Conservation (phyloP, 2,113 vertebrate genomes). For the Gopherus flavomarginatus region DNA sequence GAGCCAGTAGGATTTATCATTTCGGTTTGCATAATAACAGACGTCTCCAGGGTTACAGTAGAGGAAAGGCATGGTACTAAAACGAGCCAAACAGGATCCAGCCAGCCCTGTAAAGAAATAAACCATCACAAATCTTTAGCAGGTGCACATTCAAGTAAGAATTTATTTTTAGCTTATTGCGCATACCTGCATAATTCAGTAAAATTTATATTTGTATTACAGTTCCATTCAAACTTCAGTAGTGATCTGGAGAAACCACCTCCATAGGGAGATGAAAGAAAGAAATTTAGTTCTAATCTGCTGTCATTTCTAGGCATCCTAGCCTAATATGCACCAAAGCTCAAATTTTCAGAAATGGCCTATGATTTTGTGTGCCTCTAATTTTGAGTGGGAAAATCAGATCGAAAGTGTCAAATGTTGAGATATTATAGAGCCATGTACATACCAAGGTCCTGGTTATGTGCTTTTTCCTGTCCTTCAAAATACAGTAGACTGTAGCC, state of each 20-base stretch:
- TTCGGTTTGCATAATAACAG: slow-evolving; percentile 96
- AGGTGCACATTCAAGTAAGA: neutral
- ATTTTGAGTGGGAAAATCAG: neutral
- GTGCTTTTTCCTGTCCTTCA: slow-evolving; percentile 97
- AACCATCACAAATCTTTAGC: neutral
- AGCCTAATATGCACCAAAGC: neutral
- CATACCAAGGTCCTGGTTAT: slow-evolving; percentile 97
- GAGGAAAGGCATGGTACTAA: slow-evolving; percentile 97
- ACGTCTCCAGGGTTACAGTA: slow-evolving; percentile 97
- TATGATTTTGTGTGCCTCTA: neutral
- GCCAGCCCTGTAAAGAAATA: slow-evolving; percentile 85
- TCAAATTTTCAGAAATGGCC: neutral
- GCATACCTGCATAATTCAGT: neutral
- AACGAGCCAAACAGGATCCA: slow-evolving; percentile 93
- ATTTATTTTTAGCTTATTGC: neutral
- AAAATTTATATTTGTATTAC: neutral
- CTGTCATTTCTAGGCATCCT: neutral
- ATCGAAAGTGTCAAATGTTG: neutral
- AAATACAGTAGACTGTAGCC: slow-evolving; percentile 97
- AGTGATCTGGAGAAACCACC: neutral
- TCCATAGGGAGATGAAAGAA: neutral
- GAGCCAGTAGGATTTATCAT: slow-evolving; percentile 98
- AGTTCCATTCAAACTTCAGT: neutral
- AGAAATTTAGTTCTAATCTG: neutral
- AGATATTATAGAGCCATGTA: neutral